Conservation (phyloP, 2,797 vertebrate genomes). For the Fistularia tabacaria region DNA sequence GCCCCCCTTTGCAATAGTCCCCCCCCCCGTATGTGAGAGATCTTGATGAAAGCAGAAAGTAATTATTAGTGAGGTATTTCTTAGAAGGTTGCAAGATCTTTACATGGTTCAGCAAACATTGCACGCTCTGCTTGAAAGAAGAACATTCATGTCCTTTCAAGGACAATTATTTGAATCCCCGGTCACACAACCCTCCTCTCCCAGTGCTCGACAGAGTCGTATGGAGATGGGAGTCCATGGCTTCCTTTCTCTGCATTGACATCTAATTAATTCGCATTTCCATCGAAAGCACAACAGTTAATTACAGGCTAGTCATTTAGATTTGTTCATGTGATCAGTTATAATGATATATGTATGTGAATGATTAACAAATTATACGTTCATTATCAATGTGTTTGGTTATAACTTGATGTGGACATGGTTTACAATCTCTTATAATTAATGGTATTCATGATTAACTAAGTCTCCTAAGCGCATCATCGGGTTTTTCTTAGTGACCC, state of each 20-base stretch:
- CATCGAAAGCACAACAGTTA: conserved; percentile 6
- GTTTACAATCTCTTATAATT: too few species aligned
- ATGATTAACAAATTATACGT: too few species aligned
- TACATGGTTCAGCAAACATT: conserved; percentile 66
- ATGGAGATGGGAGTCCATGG: neutral
- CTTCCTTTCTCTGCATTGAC: conserved; percentile 2
- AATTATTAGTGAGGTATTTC: conserved; percentile 71
- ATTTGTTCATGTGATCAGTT: too few species aligned
- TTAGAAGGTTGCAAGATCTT: conserved; percentile 61
- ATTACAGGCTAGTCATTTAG: too few species aligned
- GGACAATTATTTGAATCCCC: conserved; percentile 69
- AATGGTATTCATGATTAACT: too few species aligned
- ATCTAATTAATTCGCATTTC: conserved; percentile 13
- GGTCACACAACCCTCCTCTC: conserved; percentile 41
- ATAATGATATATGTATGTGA: too few species aligned
- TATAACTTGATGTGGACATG: too few species aligned
- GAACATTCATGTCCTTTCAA: conserved; percentile 63
- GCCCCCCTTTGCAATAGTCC: conserved; percentile 46
- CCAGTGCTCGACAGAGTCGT: conserved; percentile 43
- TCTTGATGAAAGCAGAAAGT: conserved; percentile 72
- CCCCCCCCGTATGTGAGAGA: conserved; percentile 58
- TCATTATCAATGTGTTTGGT: too few species aligned
- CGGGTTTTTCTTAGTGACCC: too few species aligned
- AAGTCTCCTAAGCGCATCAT: too few species aligned
- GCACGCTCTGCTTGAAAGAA: conserved; percentile 51